Evolutionary conservation across 2,113 vertebrate species (phyloP).

Genomic region (Semnopithecus entellus): DNA sequence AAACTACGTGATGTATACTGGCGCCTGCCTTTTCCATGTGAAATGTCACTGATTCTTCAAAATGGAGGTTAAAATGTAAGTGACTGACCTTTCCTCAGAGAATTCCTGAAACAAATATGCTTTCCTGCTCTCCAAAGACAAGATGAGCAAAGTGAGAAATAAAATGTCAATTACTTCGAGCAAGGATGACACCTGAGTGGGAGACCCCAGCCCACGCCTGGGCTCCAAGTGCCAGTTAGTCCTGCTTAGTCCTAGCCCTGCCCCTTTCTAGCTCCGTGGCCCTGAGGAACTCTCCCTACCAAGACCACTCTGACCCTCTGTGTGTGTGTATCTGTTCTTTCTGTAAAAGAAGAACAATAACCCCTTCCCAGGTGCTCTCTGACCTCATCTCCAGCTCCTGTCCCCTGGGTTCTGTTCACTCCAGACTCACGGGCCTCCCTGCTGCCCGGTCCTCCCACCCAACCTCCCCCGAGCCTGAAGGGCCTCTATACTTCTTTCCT

Average conservation of each 20-base stretch:
- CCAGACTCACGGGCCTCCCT: not conserved
- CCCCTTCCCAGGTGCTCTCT: not conserved
- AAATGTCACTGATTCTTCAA: not conserved
- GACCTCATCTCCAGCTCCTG: not conserved
- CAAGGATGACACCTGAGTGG: not conserved
- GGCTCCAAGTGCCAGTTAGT: too few species aligned
- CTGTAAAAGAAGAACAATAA: not conserved
- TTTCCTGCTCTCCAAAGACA: not conserved
- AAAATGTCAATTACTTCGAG: not conserved
- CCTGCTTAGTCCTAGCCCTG: not conserved
- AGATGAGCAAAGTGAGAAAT: not conserved
- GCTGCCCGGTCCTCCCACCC: not conserved
- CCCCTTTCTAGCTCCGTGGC: not conserved
- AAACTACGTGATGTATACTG: not conserved
- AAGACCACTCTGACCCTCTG: fast-evolving
- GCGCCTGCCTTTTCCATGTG: not conserved
- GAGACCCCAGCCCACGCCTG: not conserved
- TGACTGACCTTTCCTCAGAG: not conserved
- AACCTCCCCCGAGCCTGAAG: too few species aligned
- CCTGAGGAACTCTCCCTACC: too few species aligned
- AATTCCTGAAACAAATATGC: not conserved
- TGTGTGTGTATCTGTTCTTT: not conserved
- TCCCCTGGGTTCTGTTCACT: not conserved
- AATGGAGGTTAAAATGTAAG: slow-evolving; percentile 25
- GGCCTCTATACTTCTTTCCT: fast-evolving